phyloP scores from a whole-genome alignment of 92 coral and sea anemone genomes.

The Epizoanthus stellaris region DNA sequence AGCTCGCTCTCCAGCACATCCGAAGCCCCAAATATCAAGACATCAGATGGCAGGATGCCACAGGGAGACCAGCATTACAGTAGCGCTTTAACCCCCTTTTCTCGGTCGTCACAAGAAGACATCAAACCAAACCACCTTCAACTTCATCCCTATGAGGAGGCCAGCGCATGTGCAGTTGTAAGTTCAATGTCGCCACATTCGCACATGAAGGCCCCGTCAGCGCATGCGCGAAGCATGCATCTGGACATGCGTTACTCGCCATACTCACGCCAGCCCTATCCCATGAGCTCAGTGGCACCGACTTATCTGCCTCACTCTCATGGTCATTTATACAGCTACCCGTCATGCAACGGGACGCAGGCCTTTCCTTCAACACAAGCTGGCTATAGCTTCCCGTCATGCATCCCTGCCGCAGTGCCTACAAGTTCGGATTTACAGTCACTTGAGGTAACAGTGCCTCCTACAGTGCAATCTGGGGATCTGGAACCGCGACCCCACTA shows the following conservation, averaged over 20 bases:
- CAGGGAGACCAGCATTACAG: conserved; percentile 56
- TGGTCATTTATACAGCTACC: conserved; percentile 71
- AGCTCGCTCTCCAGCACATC: not conserved
- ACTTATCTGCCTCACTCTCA: conserved; percentile 79
- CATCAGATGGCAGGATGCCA: conserved; percentile 9
- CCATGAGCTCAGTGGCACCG: conserved; percentile 77
- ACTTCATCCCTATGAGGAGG: conserved; percentile 54
- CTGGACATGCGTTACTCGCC: conserved; percentile 94
- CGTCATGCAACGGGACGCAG: conserved; percentile 78
- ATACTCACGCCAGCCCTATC: conserved; percentile 81
- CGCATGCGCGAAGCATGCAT: conserved; percentile 73
- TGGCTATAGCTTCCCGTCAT: conserved; percentile 77
- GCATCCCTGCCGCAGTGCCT: conserved; percentile 76
- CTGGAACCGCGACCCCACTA: conserved; percentile 36
- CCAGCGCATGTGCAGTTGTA: conserved; percentile 53
- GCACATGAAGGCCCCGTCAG: conserved; percentile 73
- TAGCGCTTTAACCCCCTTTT: conserved; percentile 58
- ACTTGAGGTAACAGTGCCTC: conserved; percentile 59
- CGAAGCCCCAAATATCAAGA: conserved; percentile 6
- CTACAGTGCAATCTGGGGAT: conserved; percentile 24
- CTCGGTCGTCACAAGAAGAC: conserved; percentile 71
- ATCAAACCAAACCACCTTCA: conserved; percentile 69
- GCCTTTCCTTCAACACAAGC: conserved; percentile 81
- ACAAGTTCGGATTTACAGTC: conserved; percentile 54
- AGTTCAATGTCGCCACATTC: conserved; percentile 53